phyloP scores from a whole-genome alignment of 2,113 vertebrate species.

The Clarias gariepinus region DNA sequence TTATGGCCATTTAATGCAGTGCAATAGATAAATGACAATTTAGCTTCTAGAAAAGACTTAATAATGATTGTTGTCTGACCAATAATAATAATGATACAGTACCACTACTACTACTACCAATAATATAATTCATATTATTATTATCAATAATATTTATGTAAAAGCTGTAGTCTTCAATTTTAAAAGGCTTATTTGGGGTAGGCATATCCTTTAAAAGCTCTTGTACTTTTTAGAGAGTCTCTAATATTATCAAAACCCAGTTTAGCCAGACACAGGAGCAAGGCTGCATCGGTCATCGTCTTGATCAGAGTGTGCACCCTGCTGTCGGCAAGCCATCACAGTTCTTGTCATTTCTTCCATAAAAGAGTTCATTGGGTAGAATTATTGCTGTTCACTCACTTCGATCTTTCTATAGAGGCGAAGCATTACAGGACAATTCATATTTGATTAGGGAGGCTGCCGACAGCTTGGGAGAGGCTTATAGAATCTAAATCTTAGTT shows the following conservation, averaged over 20 bases:
- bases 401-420: constrained; percentile 26
- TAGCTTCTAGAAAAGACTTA: background rate
- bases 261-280: constrained; percentile 1
- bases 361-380: constrained; percentile 48
- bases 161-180: background rate
- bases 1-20: background rate
- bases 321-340: constrained; percentile 31
- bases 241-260: constrained; percentile 3
- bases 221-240: background rate
- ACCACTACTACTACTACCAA: background rate
- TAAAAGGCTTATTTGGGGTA: background rate
- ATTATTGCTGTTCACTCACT: constrained; percentile 49
- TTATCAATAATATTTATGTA: background rate
- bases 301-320: constrained; percentile 25
- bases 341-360: constrained; percentile 36
- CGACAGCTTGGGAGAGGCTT: constrained; percentile 31
- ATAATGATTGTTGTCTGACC: background rate
- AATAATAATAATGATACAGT: background rate
- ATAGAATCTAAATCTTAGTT: constrained; percentile 29
- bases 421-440: constrained; percentile 50
- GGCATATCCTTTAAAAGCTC: background rate
- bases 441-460: constrained; percentile 49
- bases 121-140: background rate
- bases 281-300: constrained; percentile 2
- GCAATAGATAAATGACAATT: background rate